Conservation (phyloP, 30 jellyfish, hydroid and myxozoan genomes). For the Nemopilema nomurai region DNA sequence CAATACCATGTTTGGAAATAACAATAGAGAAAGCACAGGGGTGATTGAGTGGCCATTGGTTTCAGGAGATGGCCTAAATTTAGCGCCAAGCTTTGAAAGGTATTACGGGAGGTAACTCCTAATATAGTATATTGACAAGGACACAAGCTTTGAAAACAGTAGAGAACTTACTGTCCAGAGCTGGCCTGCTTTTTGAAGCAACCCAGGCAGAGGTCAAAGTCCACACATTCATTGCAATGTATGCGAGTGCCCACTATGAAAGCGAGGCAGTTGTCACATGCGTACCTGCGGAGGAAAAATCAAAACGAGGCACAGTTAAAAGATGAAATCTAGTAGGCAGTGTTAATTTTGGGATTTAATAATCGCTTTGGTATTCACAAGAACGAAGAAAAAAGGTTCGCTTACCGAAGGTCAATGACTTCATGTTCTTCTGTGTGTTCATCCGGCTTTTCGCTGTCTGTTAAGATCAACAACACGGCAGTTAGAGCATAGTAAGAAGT, state of each 20-base stretch:
- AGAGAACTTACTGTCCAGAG: constrained; percentile 65
- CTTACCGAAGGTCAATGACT: constrained; percentile 78
- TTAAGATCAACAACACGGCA: not conserved
- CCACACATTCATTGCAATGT: constrained; percentile 83
- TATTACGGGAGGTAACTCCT: not conserved
- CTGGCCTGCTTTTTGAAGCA: constrained; percentile 61
- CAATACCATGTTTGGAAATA: no score
- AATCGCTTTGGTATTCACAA: not conserved
- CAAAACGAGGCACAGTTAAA: not conserved
- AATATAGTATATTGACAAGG: not conserved
- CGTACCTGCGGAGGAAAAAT: constrained; percentile 54
- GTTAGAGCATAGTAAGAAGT: no score
- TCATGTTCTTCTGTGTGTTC: constrained; percentile 83
- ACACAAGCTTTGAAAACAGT: not conserved
- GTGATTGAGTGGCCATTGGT: no score
- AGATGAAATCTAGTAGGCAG: not conserved
- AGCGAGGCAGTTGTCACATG: constrained; percentile 80
- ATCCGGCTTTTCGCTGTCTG: constrained; percentile 53
- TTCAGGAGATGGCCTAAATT: no score
- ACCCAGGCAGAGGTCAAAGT: constrained; percentile 90
- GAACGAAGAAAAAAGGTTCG: not conserved
- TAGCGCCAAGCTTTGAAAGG: no score
- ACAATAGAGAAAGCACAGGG: no score
- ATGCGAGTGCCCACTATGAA: constrained; percentile 87
- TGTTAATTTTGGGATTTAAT: not conserved